These are phyloP conservation scores for Aplodontia rufa DNA, from an alignment of 2,113 vertebrate species.

Conservation along the genomic window DNA sequence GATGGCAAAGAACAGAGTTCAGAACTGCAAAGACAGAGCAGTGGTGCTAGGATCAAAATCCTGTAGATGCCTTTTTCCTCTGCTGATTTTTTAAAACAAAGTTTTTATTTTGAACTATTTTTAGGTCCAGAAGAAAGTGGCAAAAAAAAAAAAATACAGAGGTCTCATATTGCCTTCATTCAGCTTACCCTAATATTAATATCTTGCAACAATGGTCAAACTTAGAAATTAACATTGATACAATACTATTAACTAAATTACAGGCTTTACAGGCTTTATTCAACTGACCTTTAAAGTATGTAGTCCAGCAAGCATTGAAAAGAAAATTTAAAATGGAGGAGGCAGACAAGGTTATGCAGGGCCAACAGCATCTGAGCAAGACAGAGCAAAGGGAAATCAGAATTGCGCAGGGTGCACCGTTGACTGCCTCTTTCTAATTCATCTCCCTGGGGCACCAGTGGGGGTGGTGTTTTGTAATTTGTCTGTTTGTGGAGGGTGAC, in stretches of 20 bases:
- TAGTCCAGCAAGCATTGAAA: not conserved
- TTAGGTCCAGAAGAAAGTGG: constrained; percentile 26
- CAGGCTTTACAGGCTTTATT: constrained; percentile 31
- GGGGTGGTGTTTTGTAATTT: not conserved
- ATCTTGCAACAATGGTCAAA: constrained; percentile 32
- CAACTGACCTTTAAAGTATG: constrained; percentile 34
- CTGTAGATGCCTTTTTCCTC: not conserved
- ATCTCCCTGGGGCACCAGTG: not conserved
- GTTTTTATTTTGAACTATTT: constrained; percentile 10
- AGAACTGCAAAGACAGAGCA: not conserved
- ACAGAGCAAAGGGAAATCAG: not conserved
- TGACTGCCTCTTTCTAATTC: constrained; percentile 4
- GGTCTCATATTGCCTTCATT: not conserved
- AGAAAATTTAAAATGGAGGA: not conserved
- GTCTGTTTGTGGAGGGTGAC: not conserved
- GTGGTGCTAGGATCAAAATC: not conserved
- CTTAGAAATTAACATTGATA: constrained; percentile 28
- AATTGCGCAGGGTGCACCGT: not conserved
- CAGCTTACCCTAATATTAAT: not conserved
- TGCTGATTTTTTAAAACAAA: not conserved
- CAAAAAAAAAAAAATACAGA: constrained; percentile 20
- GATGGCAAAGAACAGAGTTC: not conserved
- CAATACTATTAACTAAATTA: constrained; percentile 41
- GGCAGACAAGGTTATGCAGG: not conserved
- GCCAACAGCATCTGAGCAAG: not conserved